A percentile compares a stretch with the other conserved stretches of the same genome.
phyloP scores from a whole-genome alignment of 2,113 vertebrate species.

The Benitochromis conjunctus region DNA sequence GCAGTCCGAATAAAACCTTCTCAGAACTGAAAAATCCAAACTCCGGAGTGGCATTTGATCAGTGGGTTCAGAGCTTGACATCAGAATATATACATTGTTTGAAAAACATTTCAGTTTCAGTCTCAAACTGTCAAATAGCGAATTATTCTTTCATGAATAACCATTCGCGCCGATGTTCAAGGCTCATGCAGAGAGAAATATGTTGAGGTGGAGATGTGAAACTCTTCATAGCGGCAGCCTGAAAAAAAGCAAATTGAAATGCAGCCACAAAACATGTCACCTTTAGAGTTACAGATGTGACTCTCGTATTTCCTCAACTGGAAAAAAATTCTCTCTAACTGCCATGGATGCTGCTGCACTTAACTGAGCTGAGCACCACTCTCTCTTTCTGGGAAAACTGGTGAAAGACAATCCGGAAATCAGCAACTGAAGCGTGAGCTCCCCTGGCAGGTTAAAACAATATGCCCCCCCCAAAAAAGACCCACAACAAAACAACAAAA shows the following conservation, averaged over 20 bases:
- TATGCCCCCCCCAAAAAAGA: background rate
- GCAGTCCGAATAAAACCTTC: accelerated
- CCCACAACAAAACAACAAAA: background rate
- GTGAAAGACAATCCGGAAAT: slow-evolving; percentile 1
- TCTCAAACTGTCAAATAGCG: background rate
- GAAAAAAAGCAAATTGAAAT: background rate
- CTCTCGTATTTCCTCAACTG: background rate
- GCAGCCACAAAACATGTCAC: background rate
- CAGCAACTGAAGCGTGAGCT: background rate
- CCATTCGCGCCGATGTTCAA: background rate
- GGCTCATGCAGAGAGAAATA: background rate
- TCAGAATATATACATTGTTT: background rate
- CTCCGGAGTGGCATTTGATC: background rate
- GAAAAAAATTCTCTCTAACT: background rate
- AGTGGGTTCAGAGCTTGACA: background rate
- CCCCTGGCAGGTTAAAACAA: background rate
- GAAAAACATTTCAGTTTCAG: background rate
- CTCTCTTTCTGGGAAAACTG: background rate
- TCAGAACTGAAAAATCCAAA: background rate
- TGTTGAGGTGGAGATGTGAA: background rate
- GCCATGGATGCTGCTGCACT: background rate
- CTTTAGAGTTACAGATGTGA: slow-evolving; percentile 6
- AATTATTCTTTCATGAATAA: slow-evolving; percentile 10
- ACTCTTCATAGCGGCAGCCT: background rate
- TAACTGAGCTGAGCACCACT: background rate